Evolutionary conservation across 2,113 vertebrate species (phyloP).

Genomic region (Cyanocitta stelleri): DNA sequence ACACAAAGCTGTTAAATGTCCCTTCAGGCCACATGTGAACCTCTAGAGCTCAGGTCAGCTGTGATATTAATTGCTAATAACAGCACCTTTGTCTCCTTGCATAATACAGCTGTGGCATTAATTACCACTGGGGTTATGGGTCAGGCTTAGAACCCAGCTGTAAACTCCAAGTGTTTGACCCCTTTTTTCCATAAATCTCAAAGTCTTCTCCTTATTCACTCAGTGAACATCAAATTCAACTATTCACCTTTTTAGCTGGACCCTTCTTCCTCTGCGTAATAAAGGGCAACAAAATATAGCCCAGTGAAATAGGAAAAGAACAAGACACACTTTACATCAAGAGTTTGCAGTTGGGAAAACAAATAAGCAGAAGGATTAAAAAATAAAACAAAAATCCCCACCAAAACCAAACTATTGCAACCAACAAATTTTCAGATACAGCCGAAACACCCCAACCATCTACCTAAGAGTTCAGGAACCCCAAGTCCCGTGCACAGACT

Average conservation of each 20-base stretch:
- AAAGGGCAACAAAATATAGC: neutral
- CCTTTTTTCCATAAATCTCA: neutral
- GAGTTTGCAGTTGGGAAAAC: neutral
- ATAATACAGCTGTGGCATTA: neutral
- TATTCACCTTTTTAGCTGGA: neutral
- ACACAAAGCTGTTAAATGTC: neutral
- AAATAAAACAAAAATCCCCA: neutral
- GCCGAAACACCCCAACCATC: accelerated
- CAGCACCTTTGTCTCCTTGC: neutral
- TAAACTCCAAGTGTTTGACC: neutral
- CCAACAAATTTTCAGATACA: neutral
- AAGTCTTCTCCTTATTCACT: neutral
- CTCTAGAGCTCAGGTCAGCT: neutral
- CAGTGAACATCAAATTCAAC: neutral
- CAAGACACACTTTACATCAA: neutral
- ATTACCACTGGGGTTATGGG: neutral
- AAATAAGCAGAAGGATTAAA: neutral
- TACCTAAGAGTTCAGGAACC: neutral
- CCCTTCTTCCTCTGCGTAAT: neutral
- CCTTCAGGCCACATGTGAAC: neutral
- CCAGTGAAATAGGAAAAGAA: neutral
- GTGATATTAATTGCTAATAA: neutral
- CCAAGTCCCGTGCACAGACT: neutral
- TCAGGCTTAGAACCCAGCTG: neutral
- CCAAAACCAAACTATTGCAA: neutral